Evolutionary conservation across 2,113 vertebrate genomes (phyloP), one percentile per base, ranked within the genome.

Genomic region (Pseudorasbora parva): DNA sequence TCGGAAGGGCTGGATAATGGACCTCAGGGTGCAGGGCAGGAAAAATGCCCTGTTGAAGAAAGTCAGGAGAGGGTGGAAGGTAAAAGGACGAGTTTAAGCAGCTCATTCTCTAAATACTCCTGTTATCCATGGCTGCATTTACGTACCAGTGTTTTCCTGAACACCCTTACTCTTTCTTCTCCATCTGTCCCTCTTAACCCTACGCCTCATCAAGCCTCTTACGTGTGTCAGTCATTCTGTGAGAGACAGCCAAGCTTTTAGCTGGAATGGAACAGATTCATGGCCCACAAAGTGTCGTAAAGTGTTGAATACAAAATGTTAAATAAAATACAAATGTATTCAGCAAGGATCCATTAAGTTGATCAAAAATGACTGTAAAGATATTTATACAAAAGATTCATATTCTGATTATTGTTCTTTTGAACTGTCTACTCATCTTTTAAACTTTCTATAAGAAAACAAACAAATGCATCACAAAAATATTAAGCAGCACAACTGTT

Each of bases 1-100:
- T 33, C 33, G 95, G 95, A 96, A 95, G 94, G 89, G 94, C 94
- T 94, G 95, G 95, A 96, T 96, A 90, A 91, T 93, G 94, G 94
- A 92, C 43, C 92, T 93, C 91, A n/a, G 57, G 27, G 17, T 62
- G 60, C 69, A n/a, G 77, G 45, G 74, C 37, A 78, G 21, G 25
- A 64, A 45, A 37, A 76, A 54, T 27, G 81, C 57, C 78, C 82
- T 1, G 23, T 43, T 68, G 73, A 62, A 66, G 80, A 14, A 71
- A 45, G 19, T 68, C 49, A 76, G 47, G 89, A 77, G 88, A 87
- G 85, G 76, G 88, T 71, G 41, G 47, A 79, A 43, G 91, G 91
- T 95, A 95, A 95, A 94, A 95, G 23, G 45, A 45, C 4, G 59
- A 60, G 19, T 81, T 81, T 81, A 19, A 81, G 45, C 25, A 81